Evolutionary conservation across 2,888 invertebrate species (phyloP), one percentile per base, ranked within the genome.

Genomic region (Coelinius sp.): DNA sequence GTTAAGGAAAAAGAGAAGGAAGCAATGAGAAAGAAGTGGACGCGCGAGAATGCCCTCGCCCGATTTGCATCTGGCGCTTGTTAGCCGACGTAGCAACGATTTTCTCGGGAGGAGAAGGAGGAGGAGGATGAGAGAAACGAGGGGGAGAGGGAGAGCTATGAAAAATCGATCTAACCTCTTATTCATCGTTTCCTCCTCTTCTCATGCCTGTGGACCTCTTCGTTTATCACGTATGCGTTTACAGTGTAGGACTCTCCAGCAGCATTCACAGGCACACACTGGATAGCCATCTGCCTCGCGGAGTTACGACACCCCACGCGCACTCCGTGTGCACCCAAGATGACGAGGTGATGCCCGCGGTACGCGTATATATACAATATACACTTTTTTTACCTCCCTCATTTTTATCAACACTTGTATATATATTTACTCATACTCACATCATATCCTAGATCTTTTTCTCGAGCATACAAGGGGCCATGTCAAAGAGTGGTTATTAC

Each of bases 51-150:
- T 76, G 74, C 73, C 64, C 76, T 76, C 73, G 70, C 73, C 76
- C 79, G 84, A 84, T 84, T 84, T 81, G 84, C 84, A 84, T 84
- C 84, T 84, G 84, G 80, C 78, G 84, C 84, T 84, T 84, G 84
- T 84, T 84, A 83, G 81, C 73, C 75, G 74, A 68, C 75, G 67
- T 46, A 74, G 70, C 63, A 69, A 52, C 56, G 73, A 70, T 71
- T 62, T 76, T 70, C 75, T 71, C 67, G 1, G n/a, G 59, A 25
- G 17, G 14, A 31, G 35, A 17, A 27, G 14, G 12, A 27, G 25
- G 12, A 6, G 25, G 10, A 25, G 53, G n/a, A n/a, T 8, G 24
- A 27, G 53, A n/a, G 53, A 14, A 5, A 27, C 14, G 14, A 7
- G 17, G 56, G 56, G 31, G 20, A 8, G 35, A 59, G 75, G 77